Evolutionary conservation across 2,797 vertebrate genomes (phyloP), one percentile per base, ranked within the genome.

Genomic region (Paedocypris micromegethes): DNA sequence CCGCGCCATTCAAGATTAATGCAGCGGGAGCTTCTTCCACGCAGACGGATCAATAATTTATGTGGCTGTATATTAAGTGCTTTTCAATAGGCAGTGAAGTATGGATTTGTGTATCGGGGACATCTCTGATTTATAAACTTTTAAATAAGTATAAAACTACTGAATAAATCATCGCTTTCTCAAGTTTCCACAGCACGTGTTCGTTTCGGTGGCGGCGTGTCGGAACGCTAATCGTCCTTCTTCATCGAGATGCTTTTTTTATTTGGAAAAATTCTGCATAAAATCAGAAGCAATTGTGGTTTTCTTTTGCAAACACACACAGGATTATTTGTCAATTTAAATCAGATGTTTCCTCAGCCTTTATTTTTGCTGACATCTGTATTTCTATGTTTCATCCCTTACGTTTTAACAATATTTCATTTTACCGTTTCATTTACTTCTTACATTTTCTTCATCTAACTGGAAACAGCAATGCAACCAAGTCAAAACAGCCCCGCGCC

Each of bases 1-100:
- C 61, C n/a, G 45, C 23, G 23, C 23, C 63, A 51, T 72, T 53
- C 4, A 56, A 74, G 72, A 78, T 81, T 74, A 75, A 81, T 80
- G 75, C 48, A 58, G 37, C 44, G 40, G 72, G 64, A 73, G 47
- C 48, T 5, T 8, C 70, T 58, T 60, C 58, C 44, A 55, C 8
- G 48, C 55, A 53, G 64, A 47, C 54, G 9, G 57, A 75, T 78
- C 70, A 66, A 75, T 80, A 73, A 78, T 78, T 70, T 54, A 80
- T 76, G 70, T 64, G 72, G 59, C 64, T 73, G 64, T 76, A 68
- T 74, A 67, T 72, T 71, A 78, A 69, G 75, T 65, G 67, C 72
- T 72, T 58, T 55, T 73, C 68, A 60, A 68, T 48, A 59, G 37
- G 49, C 58, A 53, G 59, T 51, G 47, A 49, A n/a, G 46, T 66